Conservation (phyloP, 2,797 vertebrate genomes). For the Syngnathus rostellatus region DNA sequence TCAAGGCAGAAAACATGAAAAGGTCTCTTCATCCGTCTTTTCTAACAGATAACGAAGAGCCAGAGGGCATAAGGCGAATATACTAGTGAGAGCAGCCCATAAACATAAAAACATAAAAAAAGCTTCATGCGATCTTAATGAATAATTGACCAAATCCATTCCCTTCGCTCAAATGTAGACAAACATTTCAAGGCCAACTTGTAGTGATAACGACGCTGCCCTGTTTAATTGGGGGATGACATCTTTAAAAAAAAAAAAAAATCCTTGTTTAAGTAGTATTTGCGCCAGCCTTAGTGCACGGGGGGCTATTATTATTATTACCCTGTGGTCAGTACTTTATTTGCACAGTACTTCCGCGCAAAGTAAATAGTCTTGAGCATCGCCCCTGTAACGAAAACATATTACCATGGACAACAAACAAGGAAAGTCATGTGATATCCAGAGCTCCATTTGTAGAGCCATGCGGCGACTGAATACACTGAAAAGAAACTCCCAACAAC, state of each 20-base stretch:
- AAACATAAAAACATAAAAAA: constrained; percentile 45
- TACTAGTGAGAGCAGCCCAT: constrained; percentile 28
- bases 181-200: constrained; percentile 35
- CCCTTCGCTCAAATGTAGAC: constrained; percentile 46
- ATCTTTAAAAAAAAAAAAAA: background rate
- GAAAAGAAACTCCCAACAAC: background rate
- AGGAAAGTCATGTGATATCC: too few species aligned
- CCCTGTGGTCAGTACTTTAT: too few species aligned
- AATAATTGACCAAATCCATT: constrained; percentile 61
- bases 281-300: too few species aligned
- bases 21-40: constrained; percentile 41
- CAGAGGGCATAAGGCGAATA: constrained; percentile 36
- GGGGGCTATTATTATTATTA: too few species aligned
- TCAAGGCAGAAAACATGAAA: constrained; percentile 27
- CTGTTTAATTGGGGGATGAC: background rate
- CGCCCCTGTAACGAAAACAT: too few species aligned
- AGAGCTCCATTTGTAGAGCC: too few species aligned
- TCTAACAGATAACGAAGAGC: constrained; percentile 42
- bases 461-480: background rate
- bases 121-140: constrained; percentile 55
- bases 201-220: constrained; percentile 22
- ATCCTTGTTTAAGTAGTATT: too few species aligned
- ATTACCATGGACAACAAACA: too few species aligned
- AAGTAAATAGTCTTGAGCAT: too few species aligned
- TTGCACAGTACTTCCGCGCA: too few species aligned